Evolutionary conservation across 92 coral and sea anemone genomes (phyloP).

Genomic region (Meandrina meandrites): DNA sequence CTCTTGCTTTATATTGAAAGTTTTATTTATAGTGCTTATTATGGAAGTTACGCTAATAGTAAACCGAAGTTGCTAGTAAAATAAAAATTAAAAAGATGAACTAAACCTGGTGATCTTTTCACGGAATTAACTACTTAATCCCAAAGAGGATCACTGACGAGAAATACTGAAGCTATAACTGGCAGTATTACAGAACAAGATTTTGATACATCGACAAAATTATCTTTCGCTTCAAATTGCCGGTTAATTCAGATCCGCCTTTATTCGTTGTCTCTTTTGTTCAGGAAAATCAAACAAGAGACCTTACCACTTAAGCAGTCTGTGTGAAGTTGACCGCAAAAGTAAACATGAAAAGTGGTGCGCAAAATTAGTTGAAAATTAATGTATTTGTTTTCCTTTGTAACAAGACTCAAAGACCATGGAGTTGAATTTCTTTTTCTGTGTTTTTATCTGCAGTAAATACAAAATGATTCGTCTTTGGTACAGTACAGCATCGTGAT

Average conservation of each 20-base stretch:
- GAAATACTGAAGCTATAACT: background rate
- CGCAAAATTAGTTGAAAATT: background rate
- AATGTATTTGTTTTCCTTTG: background rate
- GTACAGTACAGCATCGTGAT: too few species aligned
- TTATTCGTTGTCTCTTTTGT: background rate
- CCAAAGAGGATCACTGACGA: background rate
- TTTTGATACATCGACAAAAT: background rate
- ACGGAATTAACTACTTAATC: background rate
- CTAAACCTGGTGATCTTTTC: too few species aligned
- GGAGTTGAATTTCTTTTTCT: background rate
- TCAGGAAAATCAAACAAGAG: background rate
- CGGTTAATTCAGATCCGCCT: background rate
- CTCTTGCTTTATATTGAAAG: too few species aligned
- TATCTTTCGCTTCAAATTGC: background rate
- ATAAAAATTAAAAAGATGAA: too few species aligned
- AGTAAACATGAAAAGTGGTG: background rate
- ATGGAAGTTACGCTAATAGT: too few species aligned
- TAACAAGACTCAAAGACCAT: background rate
- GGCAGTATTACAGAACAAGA: background rate
- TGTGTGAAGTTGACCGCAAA: background rate
- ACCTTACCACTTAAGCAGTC: background rate
- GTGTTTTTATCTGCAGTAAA: background rate
- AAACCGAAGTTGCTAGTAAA: too few species aligned
- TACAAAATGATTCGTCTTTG: background rate
- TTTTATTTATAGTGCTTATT: too few species aligned